Evolutionary conservation across 2,888 invertebrate species (phyloP).

Genomic region (Agriotes lineatus): DNA sequence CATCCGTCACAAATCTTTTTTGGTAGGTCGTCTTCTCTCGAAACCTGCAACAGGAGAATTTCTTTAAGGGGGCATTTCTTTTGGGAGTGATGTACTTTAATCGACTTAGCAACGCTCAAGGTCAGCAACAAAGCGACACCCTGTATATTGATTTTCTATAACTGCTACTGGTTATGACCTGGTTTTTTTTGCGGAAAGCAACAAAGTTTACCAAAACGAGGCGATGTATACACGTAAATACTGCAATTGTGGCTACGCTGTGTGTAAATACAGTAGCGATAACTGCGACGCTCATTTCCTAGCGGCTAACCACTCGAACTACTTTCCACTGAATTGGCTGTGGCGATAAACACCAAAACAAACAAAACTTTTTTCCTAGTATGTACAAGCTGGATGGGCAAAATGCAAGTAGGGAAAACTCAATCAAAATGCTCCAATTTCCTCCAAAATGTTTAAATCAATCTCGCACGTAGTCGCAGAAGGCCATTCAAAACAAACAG

Average conservation of each 20-base stretch:
- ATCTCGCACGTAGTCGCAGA: neutral
- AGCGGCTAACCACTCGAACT: too few species aligned
- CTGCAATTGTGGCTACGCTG: too few species aligned
- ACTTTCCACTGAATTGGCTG: conserved; percentile 1
- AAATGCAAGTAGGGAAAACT: too few species aligned
- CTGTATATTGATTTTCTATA: conserved; percentile 53
- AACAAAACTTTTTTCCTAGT: conserved; percentile 16
- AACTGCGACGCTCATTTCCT: too few species aligned
- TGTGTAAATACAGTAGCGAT: too few species aligned
- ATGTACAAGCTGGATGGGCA: neutral
- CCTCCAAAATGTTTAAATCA: neutral
- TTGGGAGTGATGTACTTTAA: neutral
- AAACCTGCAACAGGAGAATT: conserved; percentile 70
- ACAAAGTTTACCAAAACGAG: too few species aligned
- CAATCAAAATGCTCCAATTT: too few species aligned
- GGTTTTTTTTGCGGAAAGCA: too few species aligned
- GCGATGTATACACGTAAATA: too few species aligned
- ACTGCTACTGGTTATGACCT: too few species aligned
- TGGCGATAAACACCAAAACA: conserved; percentile 1
- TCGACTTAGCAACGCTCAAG: neutral
- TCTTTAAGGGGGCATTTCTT: too few species aligned
- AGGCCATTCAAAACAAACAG: neutral
- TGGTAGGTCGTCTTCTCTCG: conserved; percentile 76
- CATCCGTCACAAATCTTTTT: conserved; percentile 80
- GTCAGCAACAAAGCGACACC: conserved; percentile 37